Evolutionary conservation across 2,113 vertebrate species (phyloP), one percentile per base, ranked within the genome.

Genomic region (Cricetomys ansorgei): DNA sequence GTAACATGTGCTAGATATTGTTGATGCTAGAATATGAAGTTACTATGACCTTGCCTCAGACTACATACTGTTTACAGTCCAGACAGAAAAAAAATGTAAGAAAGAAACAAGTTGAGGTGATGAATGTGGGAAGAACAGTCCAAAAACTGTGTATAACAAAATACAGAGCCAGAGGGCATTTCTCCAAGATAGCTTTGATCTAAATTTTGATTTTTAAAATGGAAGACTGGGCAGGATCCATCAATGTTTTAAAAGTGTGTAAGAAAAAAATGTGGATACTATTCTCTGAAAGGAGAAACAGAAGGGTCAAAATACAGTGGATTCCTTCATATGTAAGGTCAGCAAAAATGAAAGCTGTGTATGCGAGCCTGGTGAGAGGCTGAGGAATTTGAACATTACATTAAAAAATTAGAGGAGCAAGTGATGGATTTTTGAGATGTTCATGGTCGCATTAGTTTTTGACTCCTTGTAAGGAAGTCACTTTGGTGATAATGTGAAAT

Each of bases 11-110:
- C 19, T 86, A 65, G 50, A 67, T 12, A 40, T 48, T 55, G 64
- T 77, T 96, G 65, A 94, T 94, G 67, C 29, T 15, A 92, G 17
- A 15, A 40, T 89, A 34, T 85, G 45, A 92, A 80, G 34, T 73
- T 84, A 29, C 73, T 88, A 85, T 2, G 21, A 75, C n/a, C 19
- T 12, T 92, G 13, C 23, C 15, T 87, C 48, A 88, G 48, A n/a
- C 23, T 87, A 31, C 37, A 34, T 37, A 95, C 48, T 57, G 11
- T 21, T 84, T 80, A 57, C 1, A 48, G 34, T 69, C n/a, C 34
- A 53, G 45, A 92, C 11, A 48, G 27, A 70, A 91, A 84, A 93
- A n/a, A 93, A 77, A 85, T 25, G 17, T 25, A 73, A 9, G 21
- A 75, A 73, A 34, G 70, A 43, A 13, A 92, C 53, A 45, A 65